Percentiles rank a stretch among this genome's conserved stretches.
These are phyloP conservation scores for Xestia rhomboidea DNA, from an alignment of 2,888 invertebrate species.

Conservation along the genomic window DNA sequence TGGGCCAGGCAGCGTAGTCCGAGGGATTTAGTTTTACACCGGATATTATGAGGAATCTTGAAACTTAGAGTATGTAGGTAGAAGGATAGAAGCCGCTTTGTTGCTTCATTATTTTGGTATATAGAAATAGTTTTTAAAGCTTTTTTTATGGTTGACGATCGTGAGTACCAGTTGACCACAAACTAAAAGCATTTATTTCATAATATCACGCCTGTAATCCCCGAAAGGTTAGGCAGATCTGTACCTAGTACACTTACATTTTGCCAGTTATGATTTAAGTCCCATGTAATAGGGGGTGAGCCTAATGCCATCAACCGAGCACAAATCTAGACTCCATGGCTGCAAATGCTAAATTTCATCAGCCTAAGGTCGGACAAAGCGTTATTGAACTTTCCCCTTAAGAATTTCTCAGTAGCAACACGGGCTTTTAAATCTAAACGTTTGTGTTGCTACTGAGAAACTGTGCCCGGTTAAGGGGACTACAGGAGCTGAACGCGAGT, in stretches of 20 bases:
- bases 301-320: no score
- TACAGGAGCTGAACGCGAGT: no score
- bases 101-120: conserved; percentile 12
- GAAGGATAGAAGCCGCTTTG: conserved; percentile 9
- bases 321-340: no score
- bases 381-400: not conserved
- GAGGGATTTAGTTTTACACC: conserved; percentile 63
- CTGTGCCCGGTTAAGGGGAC: not conserved
- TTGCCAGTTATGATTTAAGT: no score
- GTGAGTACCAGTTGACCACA: not conserved
- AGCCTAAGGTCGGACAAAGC: not conserved
- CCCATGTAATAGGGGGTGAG: no score
- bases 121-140: not conserved
- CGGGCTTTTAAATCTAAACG: not conserved
- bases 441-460: not conserved
- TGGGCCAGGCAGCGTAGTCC: conserved; percentile 61
- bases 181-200: not conserved
- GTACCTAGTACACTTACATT: no score
- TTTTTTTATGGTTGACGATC: not conserved
- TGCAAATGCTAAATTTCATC: no score
- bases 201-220: no score
- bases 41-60: conserved; percentile 63
- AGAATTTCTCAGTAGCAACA: not conserved
- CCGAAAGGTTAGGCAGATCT: no score
- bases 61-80: conserved; percentile 40